A percentile compares a stretch with the other conserved stretches of the same genome.
Evolutionary conservation across 1,140 invertebrate genomes (phyloP).

Genomic region (Pseudomyrmex cubaensis): DNA sequence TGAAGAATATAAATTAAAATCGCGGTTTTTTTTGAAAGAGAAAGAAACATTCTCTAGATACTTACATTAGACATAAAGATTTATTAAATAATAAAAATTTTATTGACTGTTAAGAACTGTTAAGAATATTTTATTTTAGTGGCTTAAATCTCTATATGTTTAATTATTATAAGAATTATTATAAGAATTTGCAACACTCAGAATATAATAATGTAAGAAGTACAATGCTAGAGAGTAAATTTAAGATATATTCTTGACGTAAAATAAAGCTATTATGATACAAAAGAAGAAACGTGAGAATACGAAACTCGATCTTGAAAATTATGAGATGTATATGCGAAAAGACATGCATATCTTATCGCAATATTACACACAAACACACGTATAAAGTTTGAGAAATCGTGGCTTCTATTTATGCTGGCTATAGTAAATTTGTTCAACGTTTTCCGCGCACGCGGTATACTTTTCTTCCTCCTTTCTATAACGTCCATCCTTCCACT

Average conservation of each 20-base stretch:
- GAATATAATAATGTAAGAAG: background rate
- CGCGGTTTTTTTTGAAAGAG: background rate
- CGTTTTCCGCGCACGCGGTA: background rate
- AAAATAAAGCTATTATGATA: background rate
- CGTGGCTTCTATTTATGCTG: background rate
- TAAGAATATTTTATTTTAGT: too few species aligned
- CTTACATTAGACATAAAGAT: background rate
- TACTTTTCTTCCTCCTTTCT: conserved; percentile 35
- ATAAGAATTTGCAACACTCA: too few species aligned
- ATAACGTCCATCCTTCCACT: conserved; percentile 5
- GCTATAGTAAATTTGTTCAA: background rate
- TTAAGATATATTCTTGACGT: background rate
- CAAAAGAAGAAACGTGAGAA: background rate
- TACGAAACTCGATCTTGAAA: background rate
- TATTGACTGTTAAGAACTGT: too few species aligned
- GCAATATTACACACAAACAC: background rate
- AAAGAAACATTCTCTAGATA: background rate
- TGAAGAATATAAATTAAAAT: background rate
- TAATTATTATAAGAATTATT: too few species aligned
- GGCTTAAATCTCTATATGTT: too few species aligned
- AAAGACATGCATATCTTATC: background rate
- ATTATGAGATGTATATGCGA: background rate
- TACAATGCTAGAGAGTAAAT: background rate
- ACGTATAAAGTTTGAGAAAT: background rate
- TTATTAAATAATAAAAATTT: background rate